Conservation (phyloP, 2,113 vertebrate species). For the Corythaeola cristata region DNA sequence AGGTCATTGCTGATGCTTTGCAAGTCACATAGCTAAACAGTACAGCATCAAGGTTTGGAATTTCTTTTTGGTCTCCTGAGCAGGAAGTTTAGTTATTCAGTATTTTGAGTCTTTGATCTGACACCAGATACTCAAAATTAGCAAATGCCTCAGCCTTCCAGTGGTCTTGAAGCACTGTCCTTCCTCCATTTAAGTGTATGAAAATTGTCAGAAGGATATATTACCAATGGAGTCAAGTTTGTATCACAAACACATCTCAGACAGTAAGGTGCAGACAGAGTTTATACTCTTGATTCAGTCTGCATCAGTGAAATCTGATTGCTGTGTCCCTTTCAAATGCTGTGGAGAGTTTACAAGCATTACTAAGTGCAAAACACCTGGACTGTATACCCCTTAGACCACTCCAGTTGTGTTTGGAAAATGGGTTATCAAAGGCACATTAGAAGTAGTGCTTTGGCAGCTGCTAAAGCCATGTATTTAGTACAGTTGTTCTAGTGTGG, state of each 20-base stretch:
- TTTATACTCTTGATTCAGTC: not conserved
- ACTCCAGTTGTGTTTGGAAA: not conserved
- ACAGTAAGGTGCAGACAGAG: not conserved
- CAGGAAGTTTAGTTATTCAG: not conserved
- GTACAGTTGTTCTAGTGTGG: not conserved
- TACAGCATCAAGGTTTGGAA: not conserved
- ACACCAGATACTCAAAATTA: not conserved
- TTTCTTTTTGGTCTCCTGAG: not conserved
- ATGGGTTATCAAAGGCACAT: not conserved
- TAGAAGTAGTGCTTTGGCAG: not conserved
- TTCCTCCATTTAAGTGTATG: not conserved
- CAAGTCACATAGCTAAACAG: not conserved
- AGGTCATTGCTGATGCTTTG: not conserved
- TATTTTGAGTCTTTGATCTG: not conserved
- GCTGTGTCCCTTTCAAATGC: not conserved
- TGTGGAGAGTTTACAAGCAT: not conserved
- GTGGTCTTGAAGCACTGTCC: not conserved
- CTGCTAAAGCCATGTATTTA: not conserved
- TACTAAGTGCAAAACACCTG: not conserved
- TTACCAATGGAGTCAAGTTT: not conserved
- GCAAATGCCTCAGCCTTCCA: not conserved
- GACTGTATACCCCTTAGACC: too few relatives aligned
- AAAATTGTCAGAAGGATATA: not conserved
- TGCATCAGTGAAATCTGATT: not conserved
- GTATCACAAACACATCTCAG: not conserved